Conservation (phyloP, 1,140 invertebrate genomes). For the Eumeta japonica region DNA sequence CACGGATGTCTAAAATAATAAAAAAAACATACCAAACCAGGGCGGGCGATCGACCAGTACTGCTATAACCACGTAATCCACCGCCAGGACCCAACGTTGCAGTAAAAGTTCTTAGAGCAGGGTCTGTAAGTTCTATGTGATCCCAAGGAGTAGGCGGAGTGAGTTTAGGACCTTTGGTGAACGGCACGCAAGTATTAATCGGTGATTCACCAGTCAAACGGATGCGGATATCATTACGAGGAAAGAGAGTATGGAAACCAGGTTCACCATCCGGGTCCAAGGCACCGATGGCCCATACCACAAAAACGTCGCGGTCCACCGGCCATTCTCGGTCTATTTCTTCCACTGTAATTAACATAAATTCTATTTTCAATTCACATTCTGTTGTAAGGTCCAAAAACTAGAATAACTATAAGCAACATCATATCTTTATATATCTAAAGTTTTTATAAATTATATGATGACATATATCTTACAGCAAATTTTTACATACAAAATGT, state of each 20-base stretch:
- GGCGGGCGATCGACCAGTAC: constrained; percentile 50
- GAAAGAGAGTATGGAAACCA: constrained; percentile 80
- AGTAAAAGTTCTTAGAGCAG: constrained; percentile 69
- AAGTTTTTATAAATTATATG: too few relatives aligned
- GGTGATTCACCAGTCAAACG: constrained; percentile 68
- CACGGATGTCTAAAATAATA: too few relatives aligned
- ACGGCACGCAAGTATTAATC: too few relatives aligned
- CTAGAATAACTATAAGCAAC: too few relatives aligned
- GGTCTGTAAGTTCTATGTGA: constrained; percentile 74
- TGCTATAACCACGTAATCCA: constrained; percentile 21
- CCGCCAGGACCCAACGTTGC: constrained; percentile 28
- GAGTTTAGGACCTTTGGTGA: too few relatives aligned
- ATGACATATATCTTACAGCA: too few relatives aligned
- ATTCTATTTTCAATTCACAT: too few relatives aligned
- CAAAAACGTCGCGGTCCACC: constrained; percentile 64
- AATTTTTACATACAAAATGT: too few relatives aligned
- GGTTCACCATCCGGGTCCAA: constrained; percentile 78
- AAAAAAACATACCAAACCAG: constrained; percentile 83
- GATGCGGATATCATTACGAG: constrained; percentile 67
- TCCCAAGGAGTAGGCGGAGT: constrained; percentile 66
- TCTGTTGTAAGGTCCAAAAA: too few relatives aligned
- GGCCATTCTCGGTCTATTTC: constrained; percentile 74
- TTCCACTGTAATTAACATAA: constrained; percentile 66
- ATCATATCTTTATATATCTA: too few relatives aligned
- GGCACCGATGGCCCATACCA: constrained; percentile 84